Conservation (phyloP, 2,113 vertebrate species). For the Cervus canadensis region DNA sequence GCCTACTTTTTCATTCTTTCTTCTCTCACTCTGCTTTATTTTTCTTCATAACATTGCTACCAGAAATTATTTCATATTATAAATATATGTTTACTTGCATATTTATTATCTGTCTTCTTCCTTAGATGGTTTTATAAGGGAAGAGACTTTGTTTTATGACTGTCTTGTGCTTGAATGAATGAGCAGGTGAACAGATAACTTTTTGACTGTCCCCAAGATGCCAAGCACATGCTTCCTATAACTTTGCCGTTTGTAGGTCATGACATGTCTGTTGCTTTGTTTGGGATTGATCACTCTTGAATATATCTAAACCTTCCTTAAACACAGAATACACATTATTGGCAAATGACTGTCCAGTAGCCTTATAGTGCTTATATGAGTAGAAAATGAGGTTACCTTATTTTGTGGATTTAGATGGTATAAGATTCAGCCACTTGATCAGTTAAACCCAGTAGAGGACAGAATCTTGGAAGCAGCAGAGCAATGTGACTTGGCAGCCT, state of each 20-base stretch:
- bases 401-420: background rate
- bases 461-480: constrained; percentile 16
- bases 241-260: background rate
- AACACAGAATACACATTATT: constrained; percentile 2
- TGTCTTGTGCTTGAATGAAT: background rate
- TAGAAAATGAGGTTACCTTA: background rate
- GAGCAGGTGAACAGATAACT: background rate
- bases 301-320: background rate
- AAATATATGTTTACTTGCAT: background rate
- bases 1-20: background rate
- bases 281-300: background rate
- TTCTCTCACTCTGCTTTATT: background rate
- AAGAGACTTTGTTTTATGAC: background rate
- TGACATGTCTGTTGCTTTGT: background rate
- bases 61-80: background rate
- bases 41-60: background rate
- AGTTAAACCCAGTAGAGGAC: background rate
- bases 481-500: background rate
- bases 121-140: constrained; percentile 24
- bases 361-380: background rate
- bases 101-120: background rate
- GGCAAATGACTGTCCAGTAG: background rate
- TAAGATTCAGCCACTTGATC: background rate
- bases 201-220: background rate
- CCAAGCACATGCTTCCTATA: background rate